Evolutionary conservation across 2,888 invertebrate genomes (phyloP).

Genomic region (Yponomeuta cagnagella): DNA sequence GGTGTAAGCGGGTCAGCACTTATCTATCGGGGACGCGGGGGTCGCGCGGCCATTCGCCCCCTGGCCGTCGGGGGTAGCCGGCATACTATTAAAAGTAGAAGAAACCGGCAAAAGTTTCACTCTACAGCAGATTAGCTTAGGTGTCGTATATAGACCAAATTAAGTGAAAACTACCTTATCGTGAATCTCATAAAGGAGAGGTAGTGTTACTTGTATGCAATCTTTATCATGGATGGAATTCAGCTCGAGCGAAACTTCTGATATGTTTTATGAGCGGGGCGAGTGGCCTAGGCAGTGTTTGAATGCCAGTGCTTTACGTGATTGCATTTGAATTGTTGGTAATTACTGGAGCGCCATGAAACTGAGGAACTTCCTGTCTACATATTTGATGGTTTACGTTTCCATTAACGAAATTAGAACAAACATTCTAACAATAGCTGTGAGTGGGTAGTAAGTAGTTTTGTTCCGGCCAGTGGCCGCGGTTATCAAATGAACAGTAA

Average conservation of each 20-base stretch:
- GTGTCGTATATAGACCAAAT: too few relatives aligned
- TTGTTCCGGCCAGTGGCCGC: background rate
- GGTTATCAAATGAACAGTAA: too few relatives aligned
- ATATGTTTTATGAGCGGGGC: background rate
- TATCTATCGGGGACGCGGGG: conserved; percentile 34
- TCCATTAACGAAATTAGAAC: background rate
- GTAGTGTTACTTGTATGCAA: too few relatives aligned
- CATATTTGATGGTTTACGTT: background rate
- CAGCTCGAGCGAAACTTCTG: background rate
- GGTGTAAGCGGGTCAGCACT: conserved; percentile 25
- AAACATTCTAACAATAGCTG: background rate
- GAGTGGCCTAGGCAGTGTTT: background rate
- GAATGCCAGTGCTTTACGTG: conserved; percentile 7
- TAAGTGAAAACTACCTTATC: too few relatives aligned
- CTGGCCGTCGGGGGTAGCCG: background rate
- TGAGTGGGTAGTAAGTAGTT: background rate
- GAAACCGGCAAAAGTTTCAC: background rate
- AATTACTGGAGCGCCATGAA: background rate
- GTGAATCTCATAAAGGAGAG: too few relatives aligned
- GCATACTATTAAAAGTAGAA: background rate
- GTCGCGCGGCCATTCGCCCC: conserved; percentile 28
- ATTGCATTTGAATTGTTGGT: conserved; percentile 6
- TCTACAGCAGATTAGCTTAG: background rate
- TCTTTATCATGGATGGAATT: too few relatives aligned
- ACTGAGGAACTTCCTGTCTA: background rate